A percentile compares a stretch with the other conserved stretches of the same genome.
Conservation (phyloP, 2,797 vertebrate species). For the Chelon labrosus region DNA sequence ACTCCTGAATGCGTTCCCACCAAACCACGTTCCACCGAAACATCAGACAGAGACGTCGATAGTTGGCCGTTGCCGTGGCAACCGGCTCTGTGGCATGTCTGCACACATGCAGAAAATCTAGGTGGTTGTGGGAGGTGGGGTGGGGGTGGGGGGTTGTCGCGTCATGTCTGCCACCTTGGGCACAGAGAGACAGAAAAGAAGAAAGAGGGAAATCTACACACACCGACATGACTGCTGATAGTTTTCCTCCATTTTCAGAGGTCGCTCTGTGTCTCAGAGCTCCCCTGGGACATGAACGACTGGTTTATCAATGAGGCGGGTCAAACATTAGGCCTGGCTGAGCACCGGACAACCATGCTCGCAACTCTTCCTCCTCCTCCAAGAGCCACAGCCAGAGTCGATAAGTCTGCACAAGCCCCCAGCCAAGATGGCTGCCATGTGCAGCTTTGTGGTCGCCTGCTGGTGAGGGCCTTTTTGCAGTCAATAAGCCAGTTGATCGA, state of each 20-base stretch:
- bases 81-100: conserved; percentile 68
- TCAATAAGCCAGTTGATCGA: conserved; percentile 81
- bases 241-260: conserved; percentile 22
- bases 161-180: conserved; percentile 69
- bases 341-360: conserved; percentile 34
- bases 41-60: conserved; percentile 34
- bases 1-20: conserved; percentile 44
- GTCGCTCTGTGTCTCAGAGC: conserved; percentile 16
- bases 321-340: conserved; percentile 27
- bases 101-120: conserved; percentile 33
- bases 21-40: conserved; percentile 24
- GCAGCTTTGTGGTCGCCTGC: conserved; percentile 65
- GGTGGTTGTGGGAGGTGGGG: conserved; percentile 35
- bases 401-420: conserved; percentile 40
- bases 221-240: conserved; percentile 9
- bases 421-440: conserved; percentile 70
- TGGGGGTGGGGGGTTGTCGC: conserved; percentile 15
- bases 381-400: conserved; percentile 40
- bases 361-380: conserved; percentile 20
- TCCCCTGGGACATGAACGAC: neutral
- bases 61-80: conserved; percentile 75
- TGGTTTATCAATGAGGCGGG: conserved; percentile 50
- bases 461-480: conserved; percentile 70
- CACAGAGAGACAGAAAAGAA: neutral
- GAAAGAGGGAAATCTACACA: conserved; percentile 12